Evolutionary conservation across 1,140 invertebrate species (phyloP), one percentile per base, ranked within the genome.

Genomic region (Aethina tumida): DNA sequence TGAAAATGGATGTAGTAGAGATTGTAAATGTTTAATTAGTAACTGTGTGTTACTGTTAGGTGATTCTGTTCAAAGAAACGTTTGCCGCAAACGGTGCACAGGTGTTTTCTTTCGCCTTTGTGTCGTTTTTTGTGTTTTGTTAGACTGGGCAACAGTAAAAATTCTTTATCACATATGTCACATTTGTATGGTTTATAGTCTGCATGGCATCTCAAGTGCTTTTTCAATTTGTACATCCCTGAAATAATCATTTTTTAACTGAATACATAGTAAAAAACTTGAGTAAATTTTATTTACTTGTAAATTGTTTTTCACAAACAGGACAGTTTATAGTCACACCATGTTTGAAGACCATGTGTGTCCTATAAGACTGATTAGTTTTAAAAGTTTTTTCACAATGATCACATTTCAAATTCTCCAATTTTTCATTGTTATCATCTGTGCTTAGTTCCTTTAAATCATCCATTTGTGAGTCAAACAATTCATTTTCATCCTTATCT

Each of bases 141-240:
- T 21, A 64, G 45, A 33, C 49, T 62, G 10, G 47, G 40, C 24
- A 46, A 44, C 26, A 49, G 47, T 9, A 48, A 40, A 44, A 63
- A 63, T 8, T 45, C 39, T 48, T 60, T 59, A n/a, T 53, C 34
- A 42, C 61, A 63, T 13, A 51, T 33, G 24, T 48, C 46, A 34
- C 61, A 63, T 22, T 51, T 42, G 43, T 58, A 50, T 7, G 60
- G 61, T 34, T 56, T 58, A 43, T 60, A 59, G 15, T 49, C 35
- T 13, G 52, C 37, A 47, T 63, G 61, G 9, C 35, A 52, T 35
- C 47, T 39, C 9, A 58, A 41, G 38, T 62, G 60, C 2, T 44
- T 28, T 30, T 53, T 58, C 18, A 56, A 51, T 6, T 35, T 28
- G 39, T 49, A 49, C 16, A 49, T 30, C 8, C 43, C 52, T 55